These are phyloP conservation scores for Gymnoscopelus braueri DNA, from an alignment of 2,797 vertebrate species.

Conservation along the genomic window DNA sequence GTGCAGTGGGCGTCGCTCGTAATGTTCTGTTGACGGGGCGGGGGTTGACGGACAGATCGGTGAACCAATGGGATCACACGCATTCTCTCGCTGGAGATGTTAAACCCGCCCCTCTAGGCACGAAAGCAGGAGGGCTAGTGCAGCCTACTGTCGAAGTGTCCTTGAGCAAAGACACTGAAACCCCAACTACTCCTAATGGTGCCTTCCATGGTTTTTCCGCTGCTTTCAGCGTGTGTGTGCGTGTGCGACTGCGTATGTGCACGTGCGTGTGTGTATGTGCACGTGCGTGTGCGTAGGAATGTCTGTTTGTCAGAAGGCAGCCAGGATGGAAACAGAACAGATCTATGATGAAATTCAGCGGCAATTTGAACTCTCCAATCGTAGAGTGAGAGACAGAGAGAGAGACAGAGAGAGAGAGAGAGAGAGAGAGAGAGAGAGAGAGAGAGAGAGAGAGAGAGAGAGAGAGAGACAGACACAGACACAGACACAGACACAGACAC, in stretches of 20 bases:
- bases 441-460: background rate
- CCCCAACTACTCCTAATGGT: too few species aligned
- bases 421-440: constrained; percentile 4
- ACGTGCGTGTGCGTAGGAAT: constrained; percentile 19
- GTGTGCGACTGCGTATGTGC: background rate
- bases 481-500: too few species aligned
- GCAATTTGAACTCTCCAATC: constrained; percentile 73
- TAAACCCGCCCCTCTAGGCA: too few species aligned
- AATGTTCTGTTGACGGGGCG: too few species aligned
- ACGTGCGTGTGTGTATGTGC: constrained; percentile 6
- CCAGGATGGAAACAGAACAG: constrained; percentile 59
- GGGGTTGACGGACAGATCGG: too few species aligned
- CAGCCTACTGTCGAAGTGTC: too few species aligned
- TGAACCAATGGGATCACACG: too few species aligned
- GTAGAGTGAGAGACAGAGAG: constrained; percentile 26
- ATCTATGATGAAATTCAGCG: constrained; percentile 74
- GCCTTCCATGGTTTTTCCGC: too few species aligned
- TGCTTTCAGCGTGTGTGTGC: background rate
- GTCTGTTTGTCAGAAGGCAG: constrained; percentile 64
- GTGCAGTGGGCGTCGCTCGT: too few species aligned
- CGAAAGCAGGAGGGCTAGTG: too few species aligned
- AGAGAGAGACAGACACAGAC: background rate
- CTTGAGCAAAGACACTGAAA: too few species aligned
- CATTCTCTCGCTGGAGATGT: too few species aligned
- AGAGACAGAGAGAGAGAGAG: constrained; percentile 44